Base-by-base conservation (phyloP, 2,888 invertebrate species). In the Tipula helvola region DNA sequence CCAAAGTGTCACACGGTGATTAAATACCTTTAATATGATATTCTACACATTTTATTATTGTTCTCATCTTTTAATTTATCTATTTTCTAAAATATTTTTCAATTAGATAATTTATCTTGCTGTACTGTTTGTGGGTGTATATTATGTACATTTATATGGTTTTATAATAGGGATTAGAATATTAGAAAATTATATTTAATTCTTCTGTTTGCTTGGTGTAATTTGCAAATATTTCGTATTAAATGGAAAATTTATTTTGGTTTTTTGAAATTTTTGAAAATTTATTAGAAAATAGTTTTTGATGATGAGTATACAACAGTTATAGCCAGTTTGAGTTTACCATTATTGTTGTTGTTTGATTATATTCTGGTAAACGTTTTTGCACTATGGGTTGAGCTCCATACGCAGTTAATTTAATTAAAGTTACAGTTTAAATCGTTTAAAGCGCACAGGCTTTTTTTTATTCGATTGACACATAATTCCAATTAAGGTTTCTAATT, bases 1-100 rank as follows among this genome's bases (percentile, higher is more conserved):
- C 71, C 71, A 71, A 71, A 71, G 71, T 87, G 87, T 87, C 87
- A 87, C 87, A 87, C 87, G 87, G 87, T 87, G 87, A 87, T 87
- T 87, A 87, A 87, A 87, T 87, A 52, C 87, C 87, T 86, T 87
- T 87, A 87, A 87, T 71, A 28, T 71, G 71, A 71, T 10, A 44
- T 44, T 10, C 12, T 44, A 44, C 39, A 87, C 52, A 52, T 16
- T 52, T 71, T 28, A 71, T 71, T 71, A 71, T 71, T 71, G 71
- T 71, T 71, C 71, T 71, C 71, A 71, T 71, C 71, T 71, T 71
- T 71, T 71, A 71, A 71, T 71, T 71, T 71, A 28, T 71, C 16
- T 57, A 57, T 71, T 71, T 71, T 71, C 71, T 71, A 71, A 71
- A 71, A 71, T 71, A 71, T 71, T 71, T 71, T 71, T 71, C 71